These are phyloP conservation scores for Synergus itoensis DNA, from an alignment of 2,888 invertebrate species.

Conservation along the genomic window DNA sequence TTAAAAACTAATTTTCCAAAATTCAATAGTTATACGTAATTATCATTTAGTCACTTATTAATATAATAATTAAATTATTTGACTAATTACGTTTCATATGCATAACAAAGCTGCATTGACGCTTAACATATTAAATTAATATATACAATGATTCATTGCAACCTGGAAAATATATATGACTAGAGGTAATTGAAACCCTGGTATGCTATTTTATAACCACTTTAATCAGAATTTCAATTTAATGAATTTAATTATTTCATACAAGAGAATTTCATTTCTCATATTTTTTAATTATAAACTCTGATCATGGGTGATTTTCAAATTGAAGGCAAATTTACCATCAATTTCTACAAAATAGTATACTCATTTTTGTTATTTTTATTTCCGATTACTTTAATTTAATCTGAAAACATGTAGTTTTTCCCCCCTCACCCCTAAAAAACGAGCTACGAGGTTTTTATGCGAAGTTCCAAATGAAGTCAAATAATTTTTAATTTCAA, in stretches of 20 bases:
- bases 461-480: not conserved
- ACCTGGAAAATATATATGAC: not conserved
- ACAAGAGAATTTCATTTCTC: not conserved
- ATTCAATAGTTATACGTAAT: not conserved
- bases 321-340: too few relatives aligned
- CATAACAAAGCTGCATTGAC: not conserved
- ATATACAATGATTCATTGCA: not conserved
- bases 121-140: not conserved
- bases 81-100: not conserved
- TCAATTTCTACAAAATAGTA: too few relatives aligned
- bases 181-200: not conserved
- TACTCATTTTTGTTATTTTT: too few relatives aligned
- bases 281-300: not conserved
- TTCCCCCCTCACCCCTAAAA: too few relatives aligned
- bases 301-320: not conserved
- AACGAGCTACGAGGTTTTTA: not conserved
- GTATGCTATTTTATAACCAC: not conserved
- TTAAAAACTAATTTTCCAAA: not conserved
- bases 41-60: too few relatives aligned
- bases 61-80: not conserved
- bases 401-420: too few relatives aligned
- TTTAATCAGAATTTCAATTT: not conserved
- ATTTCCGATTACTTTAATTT: too few relatives aligned
- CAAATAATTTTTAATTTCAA: constrained; percentile 35
- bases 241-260: not conserved